These are phyloP conservation scores for Tipula lateralis DNA, from an alignment of 2,888 invertebrate genomes.

Conservation along the genomic window DNA sequence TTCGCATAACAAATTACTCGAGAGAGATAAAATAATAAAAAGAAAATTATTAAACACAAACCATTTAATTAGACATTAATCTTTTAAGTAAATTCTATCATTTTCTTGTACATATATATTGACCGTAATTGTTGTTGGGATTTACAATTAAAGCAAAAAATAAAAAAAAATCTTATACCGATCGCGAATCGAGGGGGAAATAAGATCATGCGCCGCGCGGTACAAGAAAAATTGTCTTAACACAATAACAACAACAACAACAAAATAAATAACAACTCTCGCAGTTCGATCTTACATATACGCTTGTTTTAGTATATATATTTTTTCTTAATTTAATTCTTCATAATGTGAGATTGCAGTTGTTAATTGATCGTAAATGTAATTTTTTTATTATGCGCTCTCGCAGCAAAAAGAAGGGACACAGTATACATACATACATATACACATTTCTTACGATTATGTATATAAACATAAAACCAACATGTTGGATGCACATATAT, in stretches of 20 bases:
- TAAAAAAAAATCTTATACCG: not conserved
- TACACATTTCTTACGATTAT: not conserved
- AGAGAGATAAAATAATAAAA: not conserved
- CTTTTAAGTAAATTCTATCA: conserved; percentile 19
- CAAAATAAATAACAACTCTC: not conserved
- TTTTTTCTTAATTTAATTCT: not conserved
- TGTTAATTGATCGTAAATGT: conserved; percentile 15
- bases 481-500: not conserved
- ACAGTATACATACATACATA: not conserved
- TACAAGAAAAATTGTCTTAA: not conserved
- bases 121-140: not conserved
- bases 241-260: too few species aligned
- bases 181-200: not conserved
- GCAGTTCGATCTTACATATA: not conserved
- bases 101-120: not conserved
- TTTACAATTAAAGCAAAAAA: not conserved
- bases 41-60: not conserved
- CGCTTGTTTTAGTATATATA: not conserved
- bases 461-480: not conserved
- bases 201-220: not conserved
- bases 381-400: not conserved
- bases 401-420: not conserved
- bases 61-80: conserved; percentile 24
- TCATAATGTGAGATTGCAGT: conserved; percentile 24
- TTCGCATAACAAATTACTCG: conserved; percentile 3